These are phyloP conservation scores for Augiades crinisus DNA, from an alignment of 2,888 invertebrate genomes.

Conservation along the genomic window DNA sequence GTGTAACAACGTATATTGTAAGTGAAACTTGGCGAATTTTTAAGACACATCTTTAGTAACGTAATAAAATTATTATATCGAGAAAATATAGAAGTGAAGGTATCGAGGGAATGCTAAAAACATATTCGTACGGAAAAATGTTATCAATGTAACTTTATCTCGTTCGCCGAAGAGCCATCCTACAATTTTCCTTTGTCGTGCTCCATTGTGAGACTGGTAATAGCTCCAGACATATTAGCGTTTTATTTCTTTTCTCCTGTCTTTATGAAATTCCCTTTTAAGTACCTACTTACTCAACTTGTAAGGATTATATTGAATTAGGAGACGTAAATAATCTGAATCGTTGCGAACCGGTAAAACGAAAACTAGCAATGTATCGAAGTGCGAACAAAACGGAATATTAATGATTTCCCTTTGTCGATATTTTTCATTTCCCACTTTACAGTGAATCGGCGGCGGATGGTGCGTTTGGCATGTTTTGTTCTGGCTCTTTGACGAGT, in stretches of 20 bases:
- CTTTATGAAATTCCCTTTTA: conserved; percentile 62
- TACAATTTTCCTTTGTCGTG: conserved; percentile 64
- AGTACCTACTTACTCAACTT: conserved; percentile 37
- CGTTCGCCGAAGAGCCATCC: conserved; percentile 55
- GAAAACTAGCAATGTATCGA: background rate
- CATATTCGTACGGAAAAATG: too few relatives aligned
- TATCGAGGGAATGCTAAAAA: too few relatives aligned
- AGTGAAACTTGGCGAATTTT: too few relatives aligned
- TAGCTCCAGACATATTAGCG: conserved; percentile 65
- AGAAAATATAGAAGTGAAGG: too few relatives aligned
- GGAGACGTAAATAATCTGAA: background rate
- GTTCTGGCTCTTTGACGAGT: conserved; percentile 62
- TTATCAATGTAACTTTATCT: conserved; percentile 63
- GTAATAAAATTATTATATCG: too few relatives aligned
- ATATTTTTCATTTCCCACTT: conserved; percentile 59
- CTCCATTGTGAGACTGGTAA: conserved; percentile 63
- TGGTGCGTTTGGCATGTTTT: conserved; percentile 75
- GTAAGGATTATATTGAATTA: conserved; percentile 18
- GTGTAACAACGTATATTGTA: too few relatives aligned
- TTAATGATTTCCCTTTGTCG: conserved; percentile 49
- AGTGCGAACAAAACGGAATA: conserved; percentile 33
- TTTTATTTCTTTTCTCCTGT: conserved; percentile 67
- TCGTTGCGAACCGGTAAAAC: background rate
- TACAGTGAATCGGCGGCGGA: conserved; percentile 52
- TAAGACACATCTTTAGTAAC: too few relatives aligned